Evolutionary conservation across 2,797 vertebrate genomes (phyloP), one percentile per base, ranked within the genome.

Genomic region (Ctenopoma kingsleyae): DNA sequence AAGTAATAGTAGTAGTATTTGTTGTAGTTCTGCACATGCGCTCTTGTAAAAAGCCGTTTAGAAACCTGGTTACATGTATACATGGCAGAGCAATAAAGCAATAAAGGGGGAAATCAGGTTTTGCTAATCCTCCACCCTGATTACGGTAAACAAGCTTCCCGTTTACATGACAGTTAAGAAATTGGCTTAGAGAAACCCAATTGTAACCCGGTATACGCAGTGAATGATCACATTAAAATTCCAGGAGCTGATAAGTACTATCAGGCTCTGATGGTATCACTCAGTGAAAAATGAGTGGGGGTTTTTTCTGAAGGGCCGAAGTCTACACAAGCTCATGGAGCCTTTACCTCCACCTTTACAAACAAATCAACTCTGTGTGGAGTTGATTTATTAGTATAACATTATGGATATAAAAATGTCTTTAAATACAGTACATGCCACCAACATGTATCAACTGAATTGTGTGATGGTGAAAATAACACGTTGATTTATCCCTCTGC

Each of bases 161-260:
- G 30, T 32, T 32, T 32, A 32, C 30, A 8, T 9, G 30, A 32
- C 30, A 9, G 30, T 32, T 32, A 32, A 32, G 30, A 32, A 32
- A 32, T 32, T 8, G 30, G 30, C 30, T 32, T 32, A 32, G 30
- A 8, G 25, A 32, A 32, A 32, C 8, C 7, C 30, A 2, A 32
- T 9, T 32, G 8, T 32, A 32, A 32, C 7, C 30, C 30, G 8
- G 30, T 32, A 8, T 8, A 32, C 7, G 30, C 7, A 32, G 30
- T 32, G 30, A 32, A 71, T 54, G 57, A 78, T 83, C 50, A 69
- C 56, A 63, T 67, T 76, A 78, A 81, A 82, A 81, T 79, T 55
- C 51, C 65, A 69, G 16, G 69, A 56, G 30, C 78, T 81, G 86
- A 90, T 83, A 85, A 83, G 57, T 40, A 7, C 40, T 44, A 71